Evolutionary conservation across 1,140 invertebrate genomes (phyloP).

Genomic region (Meloidogyne hapla): DNA sequence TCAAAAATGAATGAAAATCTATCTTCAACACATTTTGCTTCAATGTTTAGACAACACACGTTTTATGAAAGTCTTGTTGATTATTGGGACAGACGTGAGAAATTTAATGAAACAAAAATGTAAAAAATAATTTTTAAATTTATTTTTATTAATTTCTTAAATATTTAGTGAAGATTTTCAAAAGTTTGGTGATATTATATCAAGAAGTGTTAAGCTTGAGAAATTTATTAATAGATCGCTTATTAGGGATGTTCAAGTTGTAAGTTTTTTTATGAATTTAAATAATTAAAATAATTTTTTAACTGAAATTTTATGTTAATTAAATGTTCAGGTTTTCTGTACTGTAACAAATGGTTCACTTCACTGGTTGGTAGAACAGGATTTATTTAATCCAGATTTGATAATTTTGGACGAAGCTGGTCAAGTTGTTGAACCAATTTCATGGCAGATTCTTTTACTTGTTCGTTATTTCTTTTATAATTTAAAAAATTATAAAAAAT

Average conservation of each 20-base stretch:
- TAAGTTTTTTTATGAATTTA: background rate
- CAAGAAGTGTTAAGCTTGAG: background rate
- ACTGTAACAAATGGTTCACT: constrained; percentile 8
- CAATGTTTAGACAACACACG: background rate
- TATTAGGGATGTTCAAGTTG: background rate
- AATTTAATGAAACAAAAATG: background rate
- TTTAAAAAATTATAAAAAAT: constrained; percentile 7
- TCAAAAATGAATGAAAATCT: background rate
- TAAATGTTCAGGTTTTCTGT: constrained; percentile 21
- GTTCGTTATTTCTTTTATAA: background rate
- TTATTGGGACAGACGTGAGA: background rate
- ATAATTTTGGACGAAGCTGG: constrained; percentile 46
- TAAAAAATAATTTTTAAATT: background rate
- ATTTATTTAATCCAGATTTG: constrained; percentile 23
- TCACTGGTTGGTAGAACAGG: background rate
- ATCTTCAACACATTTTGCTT: background rate
- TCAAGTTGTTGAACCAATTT: constrained; percentile 19
- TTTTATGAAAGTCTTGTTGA: constrained; percentile 3
- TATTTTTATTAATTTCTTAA: background rate
- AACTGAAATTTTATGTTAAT: background rate
- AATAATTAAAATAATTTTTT: no score
- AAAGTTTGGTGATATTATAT: background rate
- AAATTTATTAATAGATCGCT: background rate
- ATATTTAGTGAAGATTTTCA: background rate
- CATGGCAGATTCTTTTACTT: constrained; percentile 30